Conservation (phyloP, 2,888 invertebrate species). For the Mesorhabditis spiculigera region DNA sequence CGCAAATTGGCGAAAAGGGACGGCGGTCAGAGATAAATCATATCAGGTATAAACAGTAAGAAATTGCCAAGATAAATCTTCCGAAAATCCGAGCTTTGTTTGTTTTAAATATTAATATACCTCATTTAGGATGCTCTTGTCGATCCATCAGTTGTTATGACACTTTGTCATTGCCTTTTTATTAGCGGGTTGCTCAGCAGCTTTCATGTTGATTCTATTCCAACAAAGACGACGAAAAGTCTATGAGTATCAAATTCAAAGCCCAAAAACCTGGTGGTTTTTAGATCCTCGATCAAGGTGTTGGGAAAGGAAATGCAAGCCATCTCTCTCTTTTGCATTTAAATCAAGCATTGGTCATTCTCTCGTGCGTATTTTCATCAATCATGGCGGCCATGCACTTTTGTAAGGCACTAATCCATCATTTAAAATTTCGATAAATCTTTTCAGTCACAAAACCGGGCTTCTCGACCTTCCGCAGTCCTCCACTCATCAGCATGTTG, state of each 20-base stretch:
- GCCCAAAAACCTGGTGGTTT: not conserved
- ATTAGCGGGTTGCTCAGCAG: conserved; percentile 15
- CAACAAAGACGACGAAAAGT: conserved; percentile 6
- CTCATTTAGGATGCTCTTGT: conserved; percentile 28
- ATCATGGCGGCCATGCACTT: not conserved
- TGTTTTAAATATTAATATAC: too few species aligned
- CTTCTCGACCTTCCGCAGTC: not conserved
- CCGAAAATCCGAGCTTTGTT: too few species aligned
- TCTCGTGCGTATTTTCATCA: not conserved
- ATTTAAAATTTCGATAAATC: not conserved
- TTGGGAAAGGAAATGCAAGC: conserved; percentile 2
- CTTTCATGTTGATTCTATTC: not conserved
- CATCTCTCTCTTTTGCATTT: not conserved
- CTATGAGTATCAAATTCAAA: conserved; percentile 3
- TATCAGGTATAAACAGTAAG: too few species aligned
- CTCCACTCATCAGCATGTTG: not conserved
- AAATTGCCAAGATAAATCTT: too few species aligned
- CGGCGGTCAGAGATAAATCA: not conserved
- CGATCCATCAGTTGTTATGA: conserved; percentile 35
- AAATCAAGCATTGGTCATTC: not conserved
- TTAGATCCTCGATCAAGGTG: not conserved
- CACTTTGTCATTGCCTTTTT: conserved; percentile 36
- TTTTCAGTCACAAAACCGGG: not conserved
- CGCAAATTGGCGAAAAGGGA: conserved; percentile 1
- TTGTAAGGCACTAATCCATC: not conserved